Percentiles rank a stretch among this genome's conserved stretches.
phyloP scores from a whole-genome alignment of 2,797 vertebrate species.

The Gallinago stenura region DNA sequence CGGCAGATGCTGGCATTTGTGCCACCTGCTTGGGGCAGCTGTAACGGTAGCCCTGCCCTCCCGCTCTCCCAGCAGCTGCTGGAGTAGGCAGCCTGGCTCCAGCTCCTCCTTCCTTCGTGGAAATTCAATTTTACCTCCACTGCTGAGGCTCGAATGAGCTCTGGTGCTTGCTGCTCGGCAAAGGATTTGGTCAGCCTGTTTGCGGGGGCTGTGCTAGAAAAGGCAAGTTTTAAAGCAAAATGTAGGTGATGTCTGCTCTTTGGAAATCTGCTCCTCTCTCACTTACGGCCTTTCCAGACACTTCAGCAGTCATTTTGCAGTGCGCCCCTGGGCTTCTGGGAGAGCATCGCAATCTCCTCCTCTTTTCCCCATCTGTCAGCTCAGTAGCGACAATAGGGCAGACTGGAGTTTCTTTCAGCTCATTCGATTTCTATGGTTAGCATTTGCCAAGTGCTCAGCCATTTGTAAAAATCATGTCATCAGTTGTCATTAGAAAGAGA shows the following conservation, averaged over 20 bases:
- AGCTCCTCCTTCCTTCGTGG: neutral
- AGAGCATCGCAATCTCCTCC: slow-evolving; percentile 44
- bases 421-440: slow-evolving; percentile 45
- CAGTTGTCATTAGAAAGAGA: slow-evolving; percentile 62
- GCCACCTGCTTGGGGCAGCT: slow-evolving; percentile 13
- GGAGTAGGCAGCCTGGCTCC: neutral
- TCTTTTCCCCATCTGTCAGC: slow-evolving; percentile 62
- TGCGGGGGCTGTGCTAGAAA: neutral
- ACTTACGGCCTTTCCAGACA: neutral
- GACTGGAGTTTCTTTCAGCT: slow-evolving; percentile 59
- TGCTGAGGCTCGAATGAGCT: neutral
- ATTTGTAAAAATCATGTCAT: slow-evolving; percentile 72
- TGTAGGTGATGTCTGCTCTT: neutral
- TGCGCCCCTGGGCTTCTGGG: slow-evolving; percentile 44
- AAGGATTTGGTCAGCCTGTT: neutral
- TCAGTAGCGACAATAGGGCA: slow-evolving; percentile 30
- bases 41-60: neutral
- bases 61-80: neutral
- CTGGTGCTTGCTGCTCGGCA: neutral
- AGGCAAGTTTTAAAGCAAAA: neutral
- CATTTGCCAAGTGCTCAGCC: slow-evolving; percentile 63
- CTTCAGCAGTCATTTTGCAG: neutral
- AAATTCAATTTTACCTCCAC: slow-evolving; percentile 15
- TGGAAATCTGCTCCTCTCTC: neutral
- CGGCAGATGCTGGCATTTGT: neutral